Evolutionary conservation across 2,888 invertebrate genomes (phyloP).

Genomic region (Thecocarcelia acutangulata): DNA sequence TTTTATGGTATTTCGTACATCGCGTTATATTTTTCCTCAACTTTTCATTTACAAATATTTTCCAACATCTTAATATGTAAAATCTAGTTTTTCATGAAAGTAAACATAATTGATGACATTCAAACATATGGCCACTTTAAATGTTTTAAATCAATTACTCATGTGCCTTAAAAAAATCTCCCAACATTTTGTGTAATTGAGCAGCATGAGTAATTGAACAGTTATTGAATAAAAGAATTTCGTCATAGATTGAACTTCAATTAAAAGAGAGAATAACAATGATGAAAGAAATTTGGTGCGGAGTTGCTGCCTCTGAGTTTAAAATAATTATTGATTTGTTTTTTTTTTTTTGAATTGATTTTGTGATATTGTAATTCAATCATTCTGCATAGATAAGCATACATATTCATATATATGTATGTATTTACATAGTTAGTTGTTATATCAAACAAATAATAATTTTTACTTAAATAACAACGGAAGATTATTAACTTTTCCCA

Average conservation of each 20-base stretch:
- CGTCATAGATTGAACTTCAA: constrained; percentile 19
- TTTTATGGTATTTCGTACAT: too few relatives aligned
- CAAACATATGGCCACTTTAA: constrained; percentile 2
- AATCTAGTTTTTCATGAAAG: too few relatives aligned
- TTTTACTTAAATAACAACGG: too few relatives aligned
- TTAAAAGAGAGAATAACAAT: not conserved
- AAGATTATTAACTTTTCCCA: too few relatives aligned
- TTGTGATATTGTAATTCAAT: too few relatives aligned
- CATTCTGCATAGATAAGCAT: too few relatives aligned
- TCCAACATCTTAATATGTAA: too few relatives aligned
- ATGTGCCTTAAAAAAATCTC: constrained; percentile 1
- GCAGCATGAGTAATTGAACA: constrained; percentile 16
- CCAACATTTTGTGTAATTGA: constrained; percentile 22
- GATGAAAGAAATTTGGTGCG: not conserved
- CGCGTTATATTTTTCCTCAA: too few relatives aligned
- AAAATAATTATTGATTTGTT: not conserved
- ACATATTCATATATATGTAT: not conserved
- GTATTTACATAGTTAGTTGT: too few relatives aligned
- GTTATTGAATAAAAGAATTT: constrained; percentile 26
- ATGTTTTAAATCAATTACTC: constrained; percentile 14
- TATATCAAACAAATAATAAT: too few relatives aligned
- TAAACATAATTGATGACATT: not conserved
- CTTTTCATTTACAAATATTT: too few relatives aligned
- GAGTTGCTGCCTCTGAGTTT: not conserved
- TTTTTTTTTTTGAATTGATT: too few relatives aligned